Conservation (phyloP, 2,888 invertebrate species). For the Megamerina dolium region DNA sequence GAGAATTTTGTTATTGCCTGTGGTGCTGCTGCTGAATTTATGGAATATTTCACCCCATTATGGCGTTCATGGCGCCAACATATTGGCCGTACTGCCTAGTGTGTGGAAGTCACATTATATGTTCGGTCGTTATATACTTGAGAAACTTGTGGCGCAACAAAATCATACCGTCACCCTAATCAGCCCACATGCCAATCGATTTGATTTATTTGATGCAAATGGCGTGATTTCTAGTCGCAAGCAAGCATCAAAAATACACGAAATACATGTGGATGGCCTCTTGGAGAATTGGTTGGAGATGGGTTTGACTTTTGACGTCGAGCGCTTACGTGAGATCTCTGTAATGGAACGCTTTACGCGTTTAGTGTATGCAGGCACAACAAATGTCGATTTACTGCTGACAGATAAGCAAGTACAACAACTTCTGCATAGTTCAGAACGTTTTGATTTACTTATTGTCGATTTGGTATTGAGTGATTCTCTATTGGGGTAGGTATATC, state of each 20-base stretch:
- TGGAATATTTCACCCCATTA: background rate
- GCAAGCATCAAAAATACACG: constrained; percentile 32
- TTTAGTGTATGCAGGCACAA: constrained; percentile 43
- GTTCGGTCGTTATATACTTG: constrained; percentile 39
- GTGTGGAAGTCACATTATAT: constrained; percentile 47
- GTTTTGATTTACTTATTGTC: constrained; percentile 45
- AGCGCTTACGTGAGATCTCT: constrained; percentile 40
- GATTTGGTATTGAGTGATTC: constrained; percentile 53
- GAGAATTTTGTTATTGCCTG: too few relatives aligned
- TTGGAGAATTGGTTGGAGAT: constrained; percentile 44
- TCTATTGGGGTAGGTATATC: constrained; percentile 37
- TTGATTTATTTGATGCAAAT: constrained; percentile 5
- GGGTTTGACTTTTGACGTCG: constrained; percentile 41
- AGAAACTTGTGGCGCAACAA: constrained; percentile 35
- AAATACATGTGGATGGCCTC: constrained; percentile 40
- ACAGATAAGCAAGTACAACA: constrained; percentile 35
- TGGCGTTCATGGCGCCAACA: constrained; percentile 30
- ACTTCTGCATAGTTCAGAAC: constrained; percentile 34
- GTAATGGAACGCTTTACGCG: constrained; percentile 44
- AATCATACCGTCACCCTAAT: constrained; percentile 44
- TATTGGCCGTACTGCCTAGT: constrained; percentile 45
- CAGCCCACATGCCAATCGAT: constrained; percentile 32
- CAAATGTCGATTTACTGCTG: constrained; percentile 41
- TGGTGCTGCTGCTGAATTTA: background rate
- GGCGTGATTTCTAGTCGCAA: too few relatives aligned